These are phyloP conservation scores for Hippocampus comes DNA, from an alignment of 2,113 vertebrate species.

Conservation along the genomic window DNA sequence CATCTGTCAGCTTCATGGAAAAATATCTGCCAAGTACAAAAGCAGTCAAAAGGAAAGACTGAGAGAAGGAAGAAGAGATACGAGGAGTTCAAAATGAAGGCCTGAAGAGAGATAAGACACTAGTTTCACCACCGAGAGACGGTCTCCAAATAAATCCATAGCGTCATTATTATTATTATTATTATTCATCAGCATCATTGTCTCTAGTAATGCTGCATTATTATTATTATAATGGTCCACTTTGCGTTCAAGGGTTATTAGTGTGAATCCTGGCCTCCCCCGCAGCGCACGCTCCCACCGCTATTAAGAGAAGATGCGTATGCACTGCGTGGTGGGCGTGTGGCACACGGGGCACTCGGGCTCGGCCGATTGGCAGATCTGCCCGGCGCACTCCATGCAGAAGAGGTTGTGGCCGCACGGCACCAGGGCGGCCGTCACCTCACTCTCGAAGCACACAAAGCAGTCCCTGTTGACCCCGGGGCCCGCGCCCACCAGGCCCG, in stretches of 20 bases:
- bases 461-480: slow-evolving; percentile 81
- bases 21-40: slow-evolving; percentile 78
- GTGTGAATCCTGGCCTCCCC: background rate
- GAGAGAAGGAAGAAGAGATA: slow-evolving; percentile 55
- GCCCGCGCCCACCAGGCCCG: slow-evolving; percentile 58
- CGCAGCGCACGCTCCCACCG: background rate
- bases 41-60: slow-evolving; percentile 66
- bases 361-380: slow-evolving; percentile 87
- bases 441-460: slow-evolving; percentile 90
- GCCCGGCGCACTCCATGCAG: slow-evolving; percentile 96
- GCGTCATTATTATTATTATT: slow-evolving; percentile 60
- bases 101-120: slow-evolving; percentile 76
- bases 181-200: slow-evolving; percentile 68
- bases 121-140: slow-evolving; percentile 67
- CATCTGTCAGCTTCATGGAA: slow-evolving; percentile 68
- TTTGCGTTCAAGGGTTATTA: slow-evolving; percentile 19
- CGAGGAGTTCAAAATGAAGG: slow-evolving; percentile 61
- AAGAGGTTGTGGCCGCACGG: slow-evolving; percentile 98
- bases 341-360: slow-evolving; percentile 92
- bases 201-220: slow-evolving; percentile 60
- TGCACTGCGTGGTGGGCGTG: slow-evolving; percentile 90
- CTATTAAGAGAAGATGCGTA: slow-evolving; percentile 96
- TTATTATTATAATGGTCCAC: slow-evolving; percentile 40
- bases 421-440: slow-evolving; percentile 90
- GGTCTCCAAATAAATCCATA: slow-evolving; percentile 66